These are phyloP conservation scores for Seriola rivoliana DNA, from an alignment of 2,113 vertebrate species.

Conservation along the genomic window DNA sequence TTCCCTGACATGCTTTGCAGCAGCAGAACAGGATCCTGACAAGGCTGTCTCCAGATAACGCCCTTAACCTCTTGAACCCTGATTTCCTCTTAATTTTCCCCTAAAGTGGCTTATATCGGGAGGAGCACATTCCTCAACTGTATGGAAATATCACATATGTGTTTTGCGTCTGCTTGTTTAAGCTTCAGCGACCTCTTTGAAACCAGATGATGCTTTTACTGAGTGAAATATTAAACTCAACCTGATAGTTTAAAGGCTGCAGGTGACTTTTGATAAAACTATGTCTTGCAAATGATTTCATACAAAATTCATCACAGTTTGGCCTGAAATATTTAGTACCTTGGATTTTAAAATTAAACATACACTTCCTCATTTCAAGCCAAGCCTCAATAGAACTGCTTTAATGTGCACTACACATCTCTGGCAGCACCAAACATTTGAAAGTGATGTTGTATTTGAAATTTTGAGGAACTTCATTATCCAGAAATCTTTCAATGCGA, in stretches of 20 bases:
- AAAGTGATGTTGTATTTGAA: background rate
- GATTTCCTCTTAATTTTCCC: constrained; percentile 30
- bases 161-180: constrained; percentile 9
- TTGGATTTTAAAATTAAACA: no score
- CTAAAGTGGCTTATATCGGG: constrained; percentile 3
- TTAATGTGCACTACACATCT: no score
- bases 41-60: constrained; percentile 54
- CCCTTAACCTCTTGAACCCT: constrained; percentile 47
- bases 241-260: background rate
- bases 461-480: no score
- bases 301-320: background rate
- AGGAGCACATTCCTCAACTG: background rate
- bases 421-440: no score
- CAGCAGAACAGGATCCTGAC: constrained; percentile 42
- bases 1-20: constrained; percentile 40
- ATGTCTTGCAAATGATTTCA: background rate
- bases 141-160: constrained; percentile 8
- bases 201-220: constrained; percentile 19
- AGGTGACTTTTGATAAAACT: background rate
- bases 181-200: constrained; percentile 1
- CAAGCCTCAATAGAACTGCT: no score
- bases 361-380: no score
- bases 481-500: no score
- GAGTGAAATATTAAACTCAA: background rate
- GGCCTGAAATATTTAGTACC: background rate